phyloP scores from a whole-genome alignment of 2,113 vertebrate genomes.

The Spea bombifrons region DNA sequence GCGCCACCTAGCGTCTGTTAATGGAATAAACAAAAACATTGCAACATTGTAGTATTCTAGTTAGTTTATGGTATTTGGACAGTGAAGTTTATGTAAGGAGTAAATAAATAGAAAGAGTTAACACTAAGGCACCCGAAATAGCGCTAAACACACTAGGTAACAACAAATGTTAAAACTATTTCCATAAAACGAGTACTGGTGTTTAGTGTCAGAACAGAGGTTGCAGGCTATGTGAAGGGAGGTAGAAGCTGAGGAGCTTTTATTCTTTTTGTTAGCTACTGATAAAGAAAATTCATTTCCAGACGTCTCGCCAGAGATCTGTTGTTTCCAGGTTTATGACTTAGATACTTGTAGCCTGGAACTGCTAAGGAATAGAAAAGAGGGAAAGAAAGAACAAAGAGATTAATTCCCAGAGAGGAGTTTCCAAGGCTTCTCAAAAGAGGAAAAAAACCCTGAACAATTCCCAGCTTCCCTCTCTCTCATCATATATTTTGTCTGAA shows the following conservation, averaged over 20 bases:
- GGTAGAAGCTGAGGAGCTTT: slow-evolving; percentile 38
- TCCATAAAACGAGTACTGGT: neutral
- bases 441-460: slow-evolving; percentile 58
- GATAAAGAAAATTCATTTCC: slow-evolving; percentile 63
- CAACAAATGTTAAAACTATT: neutral
- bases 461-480: slow-evolving; percentile 39
- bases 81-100: too few relatives aligned
- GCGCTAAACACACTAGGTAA: neutral
- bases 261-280: slow-evolving; percentile 50
- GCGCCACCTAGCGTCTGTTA: slow-evolving; percentile 29
- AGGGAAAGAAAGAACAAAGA: slow-evolving; percentile 69
- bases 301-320: slow-evolving; percentile 72
- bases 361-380: slow-evolving; percentile 47
- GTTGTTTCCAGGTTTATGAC: slow-evolving; percentile 57
- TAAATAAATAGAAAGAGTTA: neutral
- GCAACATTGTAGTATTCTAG: neutral
- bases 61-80: neutral
- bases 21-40: neutral
- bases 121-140: neutral
- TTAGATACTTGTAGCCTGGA: slow-evolving; percentile 62
- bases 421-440: slow-evolving; percentile 61
- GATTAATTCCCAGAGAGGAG: slow-evolving; percentile 57
- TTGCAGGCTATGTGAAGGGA: slow-evolving; percentile 54
- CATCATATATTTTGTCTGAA: slow-evolving; percentile 44
- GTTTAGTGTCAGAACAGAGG: slow-evolving; percentile 45